phyloP scores from a whole-genome alignment of 35 echinoderm and acorn worm species.

The Chiridota heheva region DNA sequence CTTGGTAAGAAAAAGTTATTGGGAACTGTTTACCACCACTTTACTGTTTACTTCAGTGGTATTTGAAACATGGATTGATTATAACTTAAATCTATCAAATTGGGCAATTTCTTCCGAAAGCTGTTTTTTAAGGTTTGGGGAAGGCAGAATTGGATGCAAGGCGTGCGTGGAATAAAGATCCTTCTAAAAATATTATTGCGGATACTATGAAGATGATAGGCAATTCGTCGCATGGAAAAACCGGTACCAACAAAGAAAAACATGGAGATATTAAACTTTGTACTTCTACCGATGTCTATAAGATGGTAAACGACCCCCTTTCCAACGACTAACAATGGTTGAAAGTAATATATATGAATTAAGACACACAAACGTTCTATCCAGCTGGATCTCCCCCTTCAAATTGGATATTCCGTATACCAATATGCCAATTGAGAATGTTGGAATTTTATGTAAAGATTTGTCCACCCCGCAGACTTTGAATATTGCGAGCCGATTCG shows the following conservation, averaged over 20 bases:
- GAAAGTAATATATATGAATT: conserved; percentile 15
- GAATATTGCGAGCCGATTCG: too few relatives aligned
- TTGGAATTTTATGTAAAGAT: not conserved
- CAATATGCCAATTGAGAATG: not conserved
- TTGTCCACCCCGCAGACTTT: too few relatives aligned
- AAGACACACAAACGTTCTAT: not conserved
- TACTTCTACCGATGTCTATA: not conserved
- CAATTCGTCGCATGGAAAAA: conserved; percentile 64
- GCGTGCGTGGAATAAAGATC: conserved; percentile 15
- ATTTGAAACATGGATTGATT: conserved; percentile 1
- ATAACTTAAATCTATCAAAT: conserved; percentile 18
- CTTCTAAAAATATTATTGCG: conserved; percentile 37
- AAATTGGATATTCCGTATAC: not conserved
- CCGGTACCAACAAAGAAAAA: conserved; percentile 46
- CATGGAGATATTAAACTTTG: conserved; percentile 36
- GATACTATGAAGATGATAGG: conserved; percentile 73
- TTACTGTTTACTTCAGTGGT: conserved; percentile 19
- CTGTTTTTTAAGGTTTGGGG: conserved; percentile 18
- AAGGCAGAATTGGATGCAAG: conserved; percentile 23
- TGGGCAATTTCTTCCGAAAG: not conserved
- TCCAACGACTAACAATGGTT: not conserved
- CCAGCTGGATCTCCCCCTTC: too few relatives aligned
- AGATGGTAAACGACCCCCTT: conserved; percentile 2
- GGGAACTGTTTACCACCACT: too few relatives aligned
- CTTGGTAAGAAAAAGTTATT: conserved; percentile 16